Evolutionary conservation across 2,797 vertebrate species (phyloP).

Genomic region (Fistularia tabacaria): DNA sequence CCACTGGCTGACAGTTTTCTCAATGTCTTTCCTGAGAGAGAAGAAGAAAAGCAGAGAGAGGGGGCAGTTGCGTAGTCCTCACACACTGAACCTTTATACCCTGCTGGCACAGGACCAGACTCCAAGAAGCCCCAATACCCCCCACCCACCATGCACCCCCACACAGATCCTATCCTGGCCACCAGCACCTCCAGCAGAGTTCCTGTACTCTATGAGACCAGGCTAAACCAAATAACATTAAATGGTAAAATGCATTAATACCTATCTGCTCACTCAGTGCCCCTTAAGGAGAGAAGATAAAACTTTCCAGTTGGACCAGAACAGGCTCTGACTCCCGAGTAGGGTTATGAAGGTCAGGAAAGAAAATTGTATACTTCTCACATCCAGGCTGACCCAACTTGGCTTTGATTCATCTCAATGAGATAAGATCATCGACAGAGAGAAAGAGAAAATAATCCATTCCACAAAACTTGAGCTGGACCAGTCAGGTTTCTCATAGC

Average conservation of each 20-base stretch:
- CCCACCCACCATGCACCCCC: slow-evolving; percentile 21
- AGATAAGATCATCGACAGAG: slow-evolving; percentile 61
- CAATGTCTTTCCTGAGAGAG: slow-evolving; percentile 40
- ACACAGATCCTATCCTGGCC: slow-evolving; percentile 46
- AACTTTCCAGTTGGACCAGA: slow-evolving; percentile 13
- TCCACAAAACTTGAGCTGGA: slow-evolving; percentile 53
- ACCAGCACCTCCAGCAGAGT: slow-evolving; percentile 37
- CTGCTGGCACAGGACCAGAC: slow-evolving; percentile 51
- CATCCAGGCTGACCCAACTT: slow-evolving; percentile 30
- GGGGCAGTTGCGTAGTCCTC: slow-evolving; percentile 28
- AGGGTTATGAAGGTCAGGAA: slow-evolving; percentile 34
- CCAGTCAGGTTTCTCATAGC: slow-evolving; percentile 50
- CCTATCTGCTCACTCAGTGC: slow-evolving; percentile 21
- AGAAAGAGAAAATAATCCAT: slow-evolving; percentile 56
- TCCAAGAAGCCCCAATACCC: slow-evolving; percentile 20
- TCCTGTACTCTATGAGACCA: slow-evolving; percentile 26
- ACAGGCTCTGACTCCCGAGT: slow-evolving; percentile 16
- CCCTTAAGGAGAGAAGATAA: slow-evolving; percentile 16
- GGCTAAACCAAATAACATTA: slow-evolving; percentile 20
- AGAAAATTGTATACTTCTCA: slow-evolving; percentile 19
- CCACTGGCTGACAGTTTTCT: slow-evolving; percentile 45
- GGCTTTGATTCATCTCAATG: slow-evolving; percentile 50
- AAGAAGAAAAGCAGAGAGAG: slow-evolving; percentile 24
- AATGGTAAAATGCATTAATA: slow-evolving; percentile 26
- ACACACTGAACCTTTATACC: slow-evolving; percentile 63